phyloP scores from a whole-genome alignment of 64 coral and sea anemone genomes.

The Dendronephthya gigantea region DNA sequence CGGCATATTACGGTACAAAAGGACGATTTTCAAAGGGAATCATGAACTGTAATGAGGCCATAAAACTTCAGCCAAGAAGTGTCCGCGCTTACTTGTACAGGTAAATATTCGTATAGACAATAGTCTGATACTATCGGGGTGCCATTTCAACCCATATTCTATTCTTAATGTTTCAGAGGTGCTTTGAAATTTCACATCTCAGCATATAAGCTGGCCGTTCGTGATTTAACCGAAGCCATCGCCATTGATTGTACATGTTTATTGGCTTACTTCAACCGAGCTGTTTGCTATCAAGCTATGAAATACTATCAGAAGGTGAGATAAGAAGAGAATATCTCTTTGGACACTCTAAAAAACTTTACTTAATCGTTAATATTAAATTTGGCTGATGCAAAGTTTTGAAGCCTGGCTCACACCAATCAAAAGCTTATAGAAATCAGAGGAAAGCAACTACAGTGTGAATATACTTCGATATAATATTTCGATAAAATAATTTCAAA shows the following conservation, averaged over 20 bases:
- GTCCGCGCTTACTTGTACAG: constrained; percentile 88
- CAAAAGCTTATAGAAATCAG: no score
- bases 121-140: no score
- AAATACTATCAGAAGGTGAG: constrained; percentile 77
- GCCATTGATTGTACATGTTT: constrained; percentile 90
- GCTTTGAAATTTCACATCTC: constrained; percentile 91
- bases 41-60: constrained; percentile 95
- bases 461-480: no score
- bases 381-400: no score
- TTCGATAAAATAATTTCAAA: no score
- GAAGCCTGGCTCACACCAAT: no score
- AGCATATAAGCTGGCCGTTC: constrained; percentile 81
- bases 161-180: constrained; percentile 69
- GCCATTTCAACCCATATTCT: no score
- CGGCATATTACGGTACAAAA: constrained; percentile 87
- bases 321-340: not conserved
- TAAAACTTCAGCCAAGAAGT: constrained; percentile 80
- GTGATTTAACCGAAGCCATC: constrained; percentile 88
- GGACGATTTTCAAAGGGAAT: constrained; percentile 89
- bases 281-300: constrained; percentile 97
- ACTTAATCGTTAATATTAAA: not conserved
- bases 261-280: constrained; percentile 91
- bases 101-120: constrained; percentile 18
- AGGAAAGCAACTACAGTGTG: no score
- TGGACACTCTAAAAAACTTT: no score